Percentiles rank a stretch among this genome's conserved stretches.
Conservation (phyloP, 2,888 invertebrate species). For the Agrenia bidenticulata region DNA sequence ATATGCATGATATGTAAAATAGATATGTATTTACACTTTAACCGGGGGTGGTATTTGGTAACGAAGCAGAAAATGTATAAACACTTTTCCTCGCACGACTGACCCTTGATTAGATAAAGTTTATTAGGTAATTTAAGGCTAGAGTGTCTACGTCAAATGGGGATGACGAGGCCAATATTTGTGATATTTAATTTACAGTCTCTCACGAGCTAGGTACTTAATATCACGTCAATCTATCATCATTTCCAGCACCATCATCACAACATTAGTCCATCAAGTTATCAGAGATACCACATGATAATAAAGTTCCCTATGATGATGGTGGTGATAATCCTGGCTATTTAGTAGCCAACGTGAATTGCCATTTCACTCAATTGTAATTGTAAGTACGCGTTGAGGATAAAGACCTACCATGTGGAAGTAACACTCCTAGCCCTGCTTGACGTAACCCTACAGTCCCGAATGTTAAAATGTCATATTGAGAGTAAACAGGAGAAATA, state of each 20-base stretch:
- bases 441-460: neutral
- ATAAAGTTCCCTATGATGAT: neutral
- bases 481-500: too few relatives aligned
- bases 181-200: neutral
- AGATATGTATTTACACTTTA: too few relatives aligned
- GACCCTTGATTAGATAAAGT: conserved; percentile 41
- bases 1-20: too few relatives aligned
- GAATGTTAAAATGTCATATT: neutral
- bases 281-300: neutral
- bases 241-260: too few relatives aligned
- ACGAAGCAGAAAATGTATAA: conserved; percentile 39
- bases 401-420: conserved; percentile 15
- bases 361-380: neutral
- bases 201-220: neutral
- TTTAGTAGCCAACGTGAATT: neutral
- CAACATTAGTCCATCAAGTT: too few relatives aligned
- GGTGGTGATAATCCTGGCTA: neutral
- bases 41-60: neutral
- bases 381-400: neutral
- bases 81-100: conserved; percentile 42
- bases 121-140: conserved; percentile 31
- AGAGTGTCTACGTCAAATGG: neutral
- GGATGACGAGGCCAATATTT: conserved; percentile 24
- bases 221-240: too few relatives aligned
- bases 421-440: neutral